Percentiles rank a stretch among this genome's conserved stretches.
Evolutionary conservation across 53 echinoderm and acorn worm species (phyloP).

Genomic region (Luidia sarsii): DNA sequence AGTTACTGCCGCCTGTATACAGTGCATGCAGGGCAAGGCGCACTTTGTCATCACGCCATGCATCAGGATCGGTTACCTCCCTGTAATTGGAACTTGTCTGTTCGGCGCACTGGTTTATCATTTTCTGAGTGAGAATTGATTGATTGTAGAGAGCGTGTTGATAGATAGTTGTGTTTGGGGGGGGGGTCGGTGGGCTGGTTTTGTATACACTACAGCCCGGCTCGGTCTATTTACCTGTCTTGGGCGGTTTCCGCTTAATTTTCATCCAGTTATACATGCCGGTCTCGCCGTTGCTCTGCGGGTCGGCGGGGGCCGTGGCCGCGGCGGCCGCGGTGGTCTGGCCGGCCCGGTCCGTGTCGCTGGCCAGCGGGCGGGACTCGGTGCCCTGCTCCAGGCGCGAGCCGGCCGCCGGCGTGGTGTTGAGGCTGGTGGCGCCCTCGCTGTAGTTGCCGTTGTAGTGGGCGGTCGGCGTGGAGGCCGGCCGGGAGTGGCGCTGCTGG

Average conservation of each 20-base stretch:
- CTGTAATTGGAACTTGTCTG: too few species aligned
- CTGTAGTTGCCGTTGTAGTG: conserved; percentile 84
- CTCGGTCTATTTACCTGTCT: conserved; percentile 80
- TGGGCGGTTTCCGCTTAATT: conserved; percentile 96
- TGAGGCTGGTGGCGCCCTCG: conserved; percentile 79
- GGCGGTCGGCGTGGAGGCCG: conserved; percentile 59
- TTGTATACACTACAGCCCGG: too few species aligned
- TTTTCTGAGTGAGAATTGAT: too few species aligned
- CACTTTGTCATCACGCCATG: too few species aligned
- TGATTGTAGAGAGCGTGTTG: neutral
- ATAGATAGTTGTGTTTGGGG: neutral
- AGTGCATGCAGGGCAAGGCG: too few species aligned
- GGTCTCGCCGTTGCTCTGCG: conserved; percentile 67
- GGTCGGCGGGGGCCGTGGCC: conserved; percentile 60
- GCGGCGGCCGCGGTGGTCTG: conserved; percentile 71
- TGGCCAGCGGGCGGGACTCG: conserved; percentile 50
- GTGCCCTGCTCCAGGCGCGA: conserved; percentile 56
- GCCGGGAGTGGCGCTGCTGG: conserved; percentile 55
- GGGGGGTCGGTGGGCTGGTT: too few species aligned
- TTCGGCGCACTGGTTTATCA: too few species aligned
- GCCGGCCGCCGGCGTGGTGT: conserved; percentile 68
- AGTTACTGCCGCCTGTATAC: too few species aligned
- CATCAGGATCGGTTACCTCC: too few species aligned
- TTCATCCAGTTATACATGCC: conserved; percentile 98
- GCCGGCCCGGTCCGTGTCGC: conserved; percentile 62